Percentiles rank a stretch among this genome's conserved stretches.
Conservation (phyloP, 2,113 vertebrate genomes). For the Pelmatolapia mariae region DNA sequence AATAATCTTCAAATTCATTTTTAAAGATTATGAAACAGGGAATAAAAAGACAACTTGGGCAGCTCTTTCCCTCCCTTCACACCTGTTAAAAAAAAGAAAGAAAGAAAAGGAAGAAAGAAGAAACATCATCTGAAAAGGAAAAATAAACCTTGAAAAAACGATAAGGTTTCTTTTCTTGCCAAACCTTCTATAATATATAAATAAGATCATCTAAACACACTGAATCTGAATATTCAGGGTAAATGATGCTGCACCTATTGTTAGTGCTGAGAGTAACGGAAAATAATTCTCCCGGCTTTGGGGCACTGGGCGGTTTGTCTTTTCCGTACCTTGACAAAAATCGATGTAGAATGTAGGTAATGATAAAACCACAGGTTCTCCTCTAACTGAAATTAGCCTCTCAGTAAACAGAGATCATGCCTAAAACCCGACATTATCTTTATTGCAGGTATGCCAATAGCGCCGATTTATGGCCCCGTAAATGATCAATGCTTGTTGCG, state of each 20-base stretch:
- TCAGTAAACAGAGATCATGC: conserved; percentile 40
- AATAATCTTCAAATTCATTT: background rate
- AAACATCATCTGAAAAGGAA: background rate
- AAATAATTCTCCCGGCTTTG: background rate
- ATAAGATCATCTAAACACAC: background rate
- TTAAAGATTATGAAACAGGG: background rate
- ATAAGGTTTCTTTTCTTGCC: background rate
- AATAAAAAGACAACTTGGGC: background rate
- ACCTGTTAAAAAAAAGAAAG: background rate
- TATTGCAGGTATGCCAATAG: conserved; percentile 51
- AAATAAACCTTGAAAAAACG: background rate
- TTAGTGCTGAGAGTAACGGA: background rate
- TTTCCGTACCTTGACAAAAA: background rate
- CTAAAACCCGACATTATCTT: conserved; percentile 42
- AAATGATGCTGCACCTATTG: conserved; percentile 1
- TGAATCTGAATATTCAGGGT: background rate
- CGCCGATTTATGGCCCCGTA: conserved; percentile 37
- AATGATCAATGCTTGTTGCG: conserved; percentile 45
- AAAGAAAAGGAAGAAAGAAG: background rate
- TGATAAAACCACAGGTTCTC: conserved; percentile 30
- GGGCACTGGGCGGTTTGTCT: background rate
- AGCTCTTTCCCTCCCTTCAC: background rate
- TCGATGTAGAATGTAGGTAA: background rate
- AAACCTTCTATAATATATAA: background rate
- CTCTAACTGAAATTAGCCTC: background rate